phyloP scores from a whole-genome alignment of 1,140 invertebrate species.

The Drosophila obscura region DNA sequence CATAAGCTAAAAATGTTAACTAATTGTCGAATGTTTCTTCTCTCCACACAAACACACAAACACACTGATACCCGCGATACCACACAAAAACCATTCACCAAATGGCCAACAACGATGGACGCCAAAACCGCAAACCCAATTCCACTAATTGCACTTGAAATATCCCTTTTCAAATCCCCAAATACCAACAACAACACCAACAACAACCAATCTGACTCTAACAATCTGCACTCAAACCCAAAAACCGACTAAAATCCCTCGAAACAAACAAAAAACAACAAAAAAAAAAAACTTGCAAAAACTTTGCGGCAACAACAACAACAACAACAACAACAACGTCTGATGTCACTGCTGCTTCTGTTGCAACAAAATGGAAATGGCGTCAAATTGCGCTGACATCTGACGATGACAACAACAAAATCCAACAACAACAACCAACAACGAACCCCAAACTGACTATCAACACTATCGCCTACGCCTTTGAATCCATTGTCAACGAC shows the following conservation, averaged over 20 bases:
- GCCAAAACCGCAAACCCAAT: constrained; percentile 76
- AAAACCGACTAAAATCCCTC: constrained; percentile 18
- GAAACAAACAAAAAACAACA: constrained; percentile 27
- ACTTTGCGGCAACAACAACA: constrained; percentile 40
- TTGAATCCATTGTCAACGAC: constrained; percentile 68
- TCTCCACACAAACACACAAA: constrained; percentile 40
- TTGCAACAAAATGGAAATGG: constrained; percentile 74
- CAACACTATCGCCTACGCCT: constrained; percentile 10
- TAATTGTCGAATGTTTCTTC: constrained; percentile 74
- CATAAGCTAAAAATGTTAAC: constrained; percentile 64
- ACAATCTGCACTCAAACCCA: constrained; percentile 50
- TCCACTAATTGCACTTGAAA: constrained; percentile 82
- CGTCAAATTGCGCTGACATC: constrained; percentile 83
- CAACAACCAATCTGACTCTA: constrained; percentile 10
- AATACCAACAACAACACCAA: constrained; percentile 31
- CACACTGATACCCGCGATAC: constrained; percentile 22
- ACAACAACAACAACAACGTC: no score
- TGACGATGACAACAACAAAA: constrained; percentile 61
- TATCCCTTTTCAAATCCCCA: constrained; percentile 73
- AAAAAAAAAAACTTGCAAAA: constrained; percentile 67
- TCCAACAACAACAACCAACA: constrained; percentile 10
- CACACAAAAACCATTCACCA: constrained; percentile 31
- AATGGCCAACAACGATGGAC: constrained; percentile 61
- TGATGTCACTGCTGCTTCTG: constrained; percentile 19
- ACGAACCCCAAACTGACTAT: constrained; percentile 32